A percentile compares a stretch with the other conserved stretches of the same genome.
phyloP scores from a whole-genome alignment of 1,140 invertebrate genomes.

The Rhynchophorus ferrugineus region DNA sequence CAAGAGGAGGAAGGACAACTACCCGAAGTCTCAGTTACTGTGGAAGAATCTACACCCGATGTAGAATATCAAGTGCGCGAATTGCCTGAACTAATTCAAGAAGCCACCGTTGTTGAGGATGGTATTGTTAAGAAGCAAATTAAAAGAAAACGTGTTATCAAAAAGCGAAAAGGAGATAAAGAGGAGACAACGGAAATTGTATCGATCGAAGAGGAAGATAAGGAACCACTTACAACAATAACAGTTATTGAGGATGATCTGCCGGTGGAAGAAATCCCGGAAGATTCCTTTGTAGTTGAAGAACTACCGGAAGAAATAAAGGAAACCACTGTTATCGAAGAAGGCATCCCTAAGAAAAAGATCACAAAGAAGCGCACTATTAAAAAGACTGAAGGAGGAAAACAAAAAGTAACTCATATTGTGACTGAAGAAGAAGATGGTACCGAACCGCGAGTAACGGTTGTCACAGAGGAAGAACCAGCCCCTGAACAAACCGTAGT shows the following conservation, averaged over 20 bases:
- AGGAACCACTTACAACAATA: slow-evolving; percentile 37
- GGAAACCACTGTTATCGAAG: slow-evolving; percentile 21
- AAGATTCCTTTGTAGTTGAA: slow-evolving; percentile 5
- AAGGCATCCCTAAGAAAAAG: slow-evolving; percentile 34
- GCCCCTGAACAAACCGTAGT: slow-evolving; percentile 6
- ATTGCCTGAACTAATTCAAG: background rate
- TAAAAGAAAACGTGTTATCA: slow-evolving; percentile 37
- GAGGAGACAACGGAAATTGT: slow-evolving; percentile 44
- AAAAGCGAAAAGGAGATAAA: slow-evolving; percentile 36
- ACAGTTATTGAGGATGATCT: slow-evolving; percentile 35
- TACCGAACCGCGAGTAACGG: slow-evolving; percentile 35
- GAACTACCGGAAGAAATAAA: slow-evolving; percentile 24
- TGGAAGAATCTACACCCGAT: slow-evolving; percentile 16
- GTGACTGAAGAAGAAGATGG: slow-evolving; percentile 44
- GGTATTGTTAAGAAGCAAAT: slow-evolving; percentile 34
- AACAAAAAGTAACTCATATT: slow-evolving; percentile 43
- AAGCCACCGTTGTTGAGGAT: background rate
- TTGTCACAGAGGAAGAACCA: slow-evolving; percentile 29
- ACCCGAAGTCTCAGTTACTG: slow-evolving; percentile 40
- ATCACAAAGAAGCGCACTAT: slow-evolving; percentile 37
- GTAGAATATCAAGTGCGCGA: background rate
- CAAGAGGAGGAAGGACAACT: slow-evolving; percentile 45
- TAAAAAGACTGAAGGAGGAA: slow-evolving; percentile 36
- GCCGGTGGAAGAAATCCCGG: slow-evolving; percentile 20
- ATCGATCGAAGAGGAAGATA: slow-evolving; percentile 44